Evolutionary conservation across 1,140 invertebrate genomes (phyloP).

Genomic region (Heliconius melpomene): DNA sequence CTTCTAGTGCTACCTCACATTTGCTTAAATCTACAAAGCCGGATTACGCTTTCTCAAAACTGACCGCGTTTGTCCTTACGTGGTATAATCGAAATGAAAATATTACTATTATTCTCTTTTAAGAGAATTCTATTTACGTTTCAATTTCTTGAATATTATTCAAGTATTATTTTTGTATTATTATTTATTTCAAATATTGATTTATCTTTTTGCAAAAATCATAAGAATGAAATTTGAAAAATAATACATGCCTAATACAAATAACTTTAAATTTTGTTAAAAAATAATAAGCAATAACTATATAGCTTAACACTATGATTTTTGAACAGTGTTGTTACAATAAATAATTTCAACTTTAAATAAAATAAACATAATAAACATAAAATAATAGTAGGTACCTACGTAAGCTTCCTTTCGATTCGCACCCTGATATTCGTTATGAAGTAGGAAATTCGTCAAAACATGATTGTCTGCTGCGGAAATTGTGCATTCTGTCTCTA

Average conservation of each 20-base stretch:
- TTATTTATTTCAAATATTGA: not conserved
- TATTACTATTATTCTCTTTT: slow-evolving; percentile 19
- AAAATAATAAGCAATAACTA: not conserved
- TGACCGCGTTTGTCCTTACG: slow-evolving; percentile 38
- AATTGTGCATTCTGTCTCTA: slow-evolving; percentile 49
- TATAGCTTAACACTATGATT: not conserved
- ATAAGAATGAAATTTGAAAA: no score
- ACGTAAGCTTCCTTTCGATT: slow-evolving; percentile 11
- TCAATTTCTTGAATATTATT: not conserved
- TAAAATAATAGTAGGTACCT: not conserved
- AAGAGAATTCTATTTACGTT: not conserved
- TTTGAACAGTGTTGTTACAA: not conserved
- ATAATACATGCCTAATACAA: no score
- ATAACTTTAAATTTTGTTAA: not conserved
- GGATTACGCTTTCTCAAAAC: slow-evolving; percentile 51
- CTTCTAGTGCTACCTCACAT: slow-evolving; percentile 67
- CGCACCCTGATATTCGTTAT: slow-evolving; percentile 46
- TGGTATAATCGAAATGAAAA: slow-evolving; percentile 30
- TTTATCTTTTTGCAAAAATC: no score
- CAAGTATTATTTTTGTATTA: not conserved
- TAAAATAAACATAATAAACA: not conserved
- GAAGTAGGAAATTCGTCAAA: slow-evolving; percentile 52
- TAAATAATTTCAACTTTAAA: not conserved
- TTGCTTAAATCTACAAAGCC: slow-evolving; percentile 55
- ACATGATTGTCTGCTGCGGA: slow-evolving; percentile 53